Percentiles rank a stretch among this genome's conserved stretches.
Conservation (phyloP, 2,888 invertebrate species). For the Spodoptera picta region DNA sequence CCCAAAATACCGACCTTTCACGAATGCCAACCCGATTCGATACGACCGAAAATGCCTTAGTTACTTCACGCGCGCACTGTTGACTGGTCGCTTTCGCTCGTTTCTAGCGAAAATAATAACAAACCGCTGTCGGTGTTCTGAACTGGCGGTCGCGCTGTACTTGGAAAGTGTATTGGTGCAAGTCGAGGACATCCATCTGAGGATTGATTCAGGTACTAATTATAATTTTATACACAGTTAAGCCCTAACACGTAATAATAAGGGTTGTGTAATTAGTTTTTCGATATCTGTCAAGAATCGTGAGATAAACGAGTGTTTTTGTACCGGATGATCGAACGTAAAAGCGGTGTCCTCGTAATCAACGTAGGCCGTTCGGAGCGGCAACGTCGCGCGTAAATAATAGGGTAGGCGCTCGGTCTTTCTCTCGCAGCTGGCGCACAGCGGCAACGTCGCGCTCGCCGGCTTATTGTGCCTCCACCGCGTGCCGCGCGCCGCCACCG, state of each 20-base stretch:
- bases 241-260: conserved; percentile 41
- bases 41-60: conserved; percentile 88
- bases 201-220: conserved; percentile 67
- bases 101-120: conserved; percentile 69
- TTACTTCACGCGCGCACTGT: conserved; percentile 84
- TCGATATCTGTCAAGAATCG: conserved; percentile 58
- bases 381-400: conserved; percentile 89
- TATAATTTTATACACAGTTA: conserved; percentile 32
- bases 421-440: conserved; percentile 88
- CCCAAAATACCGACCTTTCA: conserved; percentile 85
- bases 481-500: conserved; percentile 65
- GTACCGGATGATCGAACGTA: conserved; percentile 86
- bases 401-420: conserved; percentile 88
- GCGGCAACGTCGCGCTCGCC: conserved; percentile 83
- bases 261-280: conserved; percentile 50
- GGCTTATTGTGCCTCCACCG: conserved; percentile 72
- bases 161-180: conserved; percentile 45
- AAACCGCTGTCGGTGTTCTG: conserved; percentile 51
- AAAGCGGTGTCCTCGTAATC: conserved; percentile 89
- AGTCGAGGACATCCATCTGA: conserved; percentile 41
- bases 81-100: conserved; percentile 80
- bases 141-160: conserved; percentile 50
- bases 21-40: conserved; percentile 87
- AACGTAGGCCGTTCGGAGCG: conserved; percentile 86
- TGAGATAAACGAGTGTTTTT: conserved; percentile 69